These are phyloP conservation scores for Dinoponera quadriceps DNA, from an alignment of 1,140 invertebrate genomes.

Conservation along the genomic window DNA sequence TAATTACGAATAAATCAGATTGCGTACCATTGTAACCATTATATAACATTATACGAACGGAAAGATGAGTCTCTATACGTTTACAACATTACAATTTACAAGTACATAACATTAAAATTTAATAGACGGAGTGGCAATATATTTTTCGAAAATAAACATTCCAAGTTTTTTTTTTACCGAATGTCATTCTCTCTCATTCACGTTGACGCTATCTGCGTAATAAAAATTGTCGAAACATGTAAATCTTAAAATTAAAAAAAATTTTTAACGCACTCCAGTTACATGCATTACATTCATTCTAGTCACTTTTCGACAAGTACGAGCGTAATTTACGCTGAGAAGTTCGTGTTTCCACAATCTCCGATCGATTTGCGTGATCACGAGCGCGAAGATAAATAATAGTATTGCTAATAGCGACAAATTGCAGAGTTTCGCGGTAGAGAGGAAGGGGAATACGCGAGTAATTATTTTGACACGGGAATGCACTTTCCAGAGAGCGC, in stretches of 20 bases:
- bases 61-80: neutral
- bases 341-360: constrained; percentile 3
- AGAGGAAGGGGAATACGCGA: neutral
- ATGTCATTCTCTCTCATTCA: too few species aligned
- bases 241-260: neutral
- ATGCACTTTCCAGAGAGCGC: constrained; percentile 23
- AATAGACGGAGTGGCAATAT: neutral
- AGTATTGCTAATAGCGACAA: constrained; percentile 36
- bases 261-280: too few species aligned
- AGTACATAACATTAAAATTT: neutral
- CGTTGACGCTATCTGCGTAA: too few species aligned
- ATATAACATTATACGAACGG: neutral
- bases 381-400: constrained; percentile 19
- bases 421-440: neutral
- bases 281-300: too few species aligned
- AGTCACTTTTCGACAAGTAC: too few species aligned
- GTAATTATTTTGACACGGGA: constrained; percentile 48
- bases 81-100: neutral
- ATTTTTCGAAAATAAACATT: neutral
- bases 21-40: neutral
- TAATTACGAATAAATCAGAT: constrained; percentile 17
- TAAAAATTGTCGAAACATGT: neutral
- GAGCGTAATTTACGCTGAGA: neutral
- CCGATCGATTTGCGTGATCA: constrained; percentile 2
- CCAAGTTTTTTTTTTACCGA: too few species aligned